Evolutionary conservation across 1,140 invertebrate genomes (phyloP), one percentile per base, ranked within the genome.

Genomic region (Hyphantria cunea): DNA sequence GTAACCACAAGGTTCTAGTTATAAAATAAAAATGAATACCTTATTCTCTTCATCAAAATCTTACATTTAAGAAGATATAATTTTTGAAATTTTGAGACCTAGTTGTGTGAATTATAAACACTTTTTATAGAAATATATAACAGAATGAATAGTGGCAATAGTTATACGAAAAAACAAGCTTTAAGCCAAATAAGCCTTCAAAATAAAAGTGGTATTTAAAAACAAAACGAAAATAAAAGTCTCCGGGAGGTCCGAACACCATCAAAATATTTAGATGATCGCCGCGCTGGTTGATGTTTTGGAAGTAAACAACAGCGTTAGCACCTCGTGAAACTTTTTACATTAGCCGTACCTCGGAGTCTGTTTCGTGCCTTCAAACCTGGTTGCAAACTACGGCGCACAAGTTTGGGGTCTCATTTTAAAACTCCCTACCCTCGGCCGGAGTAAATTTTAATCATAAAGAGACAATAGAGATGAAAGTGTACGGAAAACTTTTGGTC

Each of bases 401-500:
- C 69, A 86, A 88, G 82, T 84, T 86, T 74, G 68, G 77, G 83
- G 76, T 83, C 82, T 79, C 76, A 76, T 80, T 84, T 85, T 73
- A 78, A 74, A 84, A 82, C 78, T 84, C 78, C 61, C 68, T 72
- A 68, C 66, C 69, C 69, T 74, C 68, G 68, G 64, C 68, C 59
- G 41, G 64, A 64, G 73, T 76, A 80, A 74, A 84, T 86, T 85
- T 86, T 82, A 82, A 85, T 86, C 76, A 84, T 82, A 85, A 84
- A 82, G 74, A 78, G 81, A 85, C 79, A 87, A 87, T 80, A 81
- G 70, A 76, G 70, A 70, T 72, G 72, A 76, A 76, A 74, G 69
- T 79, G 79, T 72, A 78, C 66, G 71, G 47, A n/a, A 64, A 80
- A 86, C 66, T 74, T 84, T 75, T 41, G 42, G 25, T 41, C 64